Evolutionary conservation across 2,888 invertebrate species (phyloP), one percentile per base, ranked within the genome.

Genomic region (Choristoneura rosaceana): DNA sequence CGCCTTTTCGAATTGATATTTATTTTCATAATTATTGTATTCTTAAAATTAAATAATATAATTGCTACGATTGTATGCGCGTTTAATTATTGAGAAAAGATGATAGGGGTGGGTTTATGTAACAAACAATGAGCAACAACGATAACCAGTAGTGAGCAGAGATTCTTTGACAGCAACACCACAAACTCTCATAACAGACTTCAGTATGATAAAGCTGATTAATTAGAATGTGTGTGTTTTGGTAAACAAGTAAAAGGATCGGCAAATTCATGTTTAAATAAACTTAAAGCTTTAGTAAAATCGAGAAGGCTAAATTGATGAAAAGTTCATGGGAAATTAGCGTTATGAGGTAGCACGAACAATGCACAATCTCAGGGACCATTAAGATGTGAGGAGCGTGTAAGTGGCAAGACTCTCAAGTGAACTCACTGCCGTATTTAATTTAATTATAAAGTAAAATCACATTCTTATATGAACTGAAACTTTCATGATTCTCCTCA

Each of bases 71-170:
- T 62, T 62, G 43, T 62, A 74, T 70, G 63, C 66, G 58, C 38
- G 3, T 17, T 55, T 60, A 12, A 12, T 70, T 73, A 76, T 79
- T 70, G 81, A 76, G 78, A 81, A 63, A 77, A 76, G 77, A 85
- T 85, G 87, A 86, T 84, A 83, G 87, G 87, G 89, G 92, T 92
- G 93, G 93, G 93, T 92, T 92, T 91, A 92, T 91, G 91, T 81
- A 78, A 84, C 8, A 62, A 47, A 61, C 52, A 25, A 38, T 63
- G 65, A 61, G 60, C 25, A 68, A 61, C 41, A 41, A 65, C 43
- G 50, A 50, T 9, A 73, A 50, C 41, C 58, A 79, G 80, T 81
- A 77, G 80, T 82, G 90, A 91, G 90, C 92, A 92, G 92, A 92
- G 92, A 92, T 90, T 88, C 83, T 66, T 83, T 80, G 75, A 74